Percentiles rank a stretch among this genome's conserved stretches.
Evolutionary conservation across 2,113 vertebrate genomes (phyloP).

Genomic region (Chaetops frenatus): DNA sequence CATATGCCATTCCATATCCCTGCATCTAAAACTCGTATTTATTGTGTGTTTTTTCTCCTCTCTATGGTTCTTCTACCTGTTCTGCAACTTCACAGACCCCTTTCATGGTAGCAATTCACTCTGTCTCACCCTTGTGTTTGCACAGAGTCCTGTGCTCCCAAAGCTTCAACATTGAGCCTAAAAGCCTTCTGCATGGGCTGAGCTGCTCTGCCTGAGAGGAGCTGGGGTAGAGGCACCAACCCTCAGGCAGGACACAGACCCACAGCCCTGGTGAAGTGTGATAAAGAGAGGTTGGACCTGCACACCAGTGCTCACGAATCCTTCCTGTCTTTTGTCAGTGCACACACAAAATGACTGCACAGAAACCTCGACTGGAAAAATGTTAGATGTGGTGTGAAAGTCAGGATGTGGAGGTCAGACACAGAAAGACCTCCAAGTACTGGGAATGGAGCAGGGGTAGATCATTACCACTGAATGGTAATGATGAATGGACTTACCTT

Average conservation of each 20-base stretch:
- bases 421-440: not conserved
- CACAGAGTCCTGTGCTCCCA: not conserved
- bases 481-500: not conserved
- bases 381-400: not conserved
- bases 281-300: not conserved
- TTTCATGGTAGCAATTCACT: not conserved
- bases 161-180: accelerated
- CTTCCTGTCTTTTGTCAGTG: not conserved
- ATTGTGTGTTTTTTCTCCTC: not conserved
- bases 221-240: not conserved
- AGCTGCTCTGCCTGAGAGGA: not conserved
- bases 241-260: not conserved
- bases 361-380: not conserved
- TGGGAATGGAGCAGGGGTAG: not conserved
- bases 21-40: not conserved
- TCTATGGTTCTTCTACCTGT: not conserved
- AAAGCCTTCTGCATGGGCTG: not conserved
- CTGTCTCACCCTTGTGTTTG: not conserved
- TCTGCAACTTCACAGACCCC: not conserved
- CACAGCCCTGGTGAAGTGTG: not conserved
- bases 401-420: not conserved
- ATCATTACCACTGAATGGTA: not conserved
- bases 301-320: not conserved
- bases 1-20: not conserved
- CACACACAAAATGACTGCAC: too few species aligned